Conservation (phyloP, 2,888 invertebrate genomes). For the Calliphora vomitoria region DNA sequence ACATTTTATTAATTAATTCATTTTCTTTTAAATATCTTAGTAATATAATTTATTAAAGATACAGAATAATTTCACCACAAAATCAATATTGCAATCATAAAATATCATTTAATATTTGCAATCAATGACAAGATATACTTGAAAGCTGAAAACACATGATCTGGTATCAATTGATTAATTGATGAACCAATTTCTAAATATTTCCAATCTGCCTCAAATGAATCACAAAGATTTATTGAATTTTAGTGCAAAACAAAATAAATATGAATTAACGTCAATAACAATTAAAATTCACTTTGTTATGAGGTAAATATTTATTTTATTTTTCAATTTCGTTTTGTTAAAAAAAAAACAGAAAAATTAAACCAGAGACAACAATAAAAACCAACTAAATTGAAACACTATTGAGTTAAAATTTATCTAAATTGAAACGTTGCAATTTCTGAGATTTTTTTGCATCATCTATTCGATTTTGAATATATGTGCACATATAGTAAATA, state of each 20-base stretch:
- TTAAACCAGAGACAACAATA: slow-evolving; percentile 26
- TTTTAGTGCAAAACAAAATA: slow-evolving; percentile 46
- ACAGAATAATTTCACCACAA: no score
- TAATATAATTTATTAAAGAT: no score
- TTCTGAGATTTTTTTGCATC: slow-evolving; percentile 54
- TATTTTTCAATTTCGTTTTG: not conserved
- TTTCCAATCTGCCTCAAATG: slow-evolving; percentile 40
- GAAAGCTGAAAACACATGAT: not conserved
- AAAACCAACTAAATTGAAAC: slow-evolving; percentile 62
- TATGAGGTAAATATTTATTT: slow-evolving; percentile 14
- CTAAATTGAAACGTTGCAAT: slow-evolving; percentile 56
- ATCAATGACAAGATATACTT: not conserved
- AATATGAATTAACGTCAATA: slow-evolving; percentile 71
- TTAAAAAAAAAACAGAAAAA: not conserved
- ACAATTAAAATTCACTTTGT: slow-evolving; percentile 60
- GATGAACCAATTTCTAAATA: slow-evolving; percentile 40
- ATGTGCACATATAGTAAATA: no score
- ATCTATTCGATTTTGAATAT: slow-evolving; percentile 39
- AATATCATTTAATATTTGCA: not conserved
- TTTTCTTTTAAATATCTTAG: no score
- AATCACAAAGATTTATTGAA: slow-evolving; percentile 50
- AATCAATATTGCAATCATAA: not conserved
- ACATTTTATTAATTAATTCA: no score
- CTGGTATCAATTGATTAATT: slow-evolving; percentile 16
- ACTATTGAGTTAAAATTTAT: slow-evolving; percentile 64